These are phyloP conservation scores for Apodemus speciosus DNA, from an alignment of 2,113 vertebrate genomes.

Conservation along the genomic window DNA sequence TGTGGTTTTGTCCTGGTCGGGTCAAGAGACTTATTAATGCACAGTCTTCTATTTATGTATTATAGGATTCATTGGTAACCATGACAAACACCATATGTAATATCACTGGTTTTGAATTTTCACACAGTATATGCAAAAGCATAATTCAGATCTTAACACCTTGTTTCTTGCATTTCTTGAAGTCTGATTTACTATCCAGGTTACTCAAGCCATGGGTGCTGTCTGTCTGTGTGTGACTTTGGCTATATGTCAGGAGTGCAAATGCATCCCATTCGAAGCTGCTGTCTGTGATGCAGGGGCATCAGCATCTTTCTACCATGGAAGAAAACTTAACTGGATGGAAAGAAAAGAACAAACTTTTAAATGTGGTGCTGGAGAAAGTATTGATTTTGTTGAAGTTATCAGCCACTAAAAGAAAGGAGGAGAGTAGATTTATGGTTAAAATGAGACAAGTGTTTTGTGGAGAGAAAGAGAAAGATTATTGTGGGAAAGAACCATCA, in stretches of 20 bases:
- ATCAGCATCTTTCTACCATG: not conserved
- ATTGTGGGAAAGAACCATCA: not conserved
- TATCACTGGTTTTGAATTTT: not conserved
- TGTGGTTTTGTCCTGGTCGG: not conserved
- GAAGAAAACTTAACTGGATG: not conserved
- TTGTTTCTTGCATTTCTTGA: not conserved
- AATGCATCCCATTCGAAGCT: not conserved
- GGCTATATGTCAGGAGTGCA: not conserved
- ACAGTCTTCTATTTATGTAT: not conserved
- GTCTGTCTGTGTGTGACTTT: not conserved
- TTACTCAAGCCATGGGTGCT: not conserved
- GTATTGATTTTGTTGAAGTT: not conserved
- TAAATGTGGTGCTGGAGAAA: not conserved
- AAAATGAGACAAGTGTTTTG: slow-evolving; percentile 14
- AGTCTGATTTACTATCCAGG: not conserved
- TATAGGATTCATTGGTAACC: not conserved
- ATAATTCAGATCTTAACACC: not conserved
- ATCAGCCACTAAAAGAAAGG: not conserved
- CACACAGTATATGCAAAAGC: not conserved
- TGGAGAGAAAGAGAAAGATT: slow-evolving; percentile 41
- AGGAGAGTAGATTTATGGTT: not conserved
- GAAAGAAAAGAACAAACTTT: slow-evolving; percentile 4
- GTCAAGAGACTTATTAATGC: not conserved
- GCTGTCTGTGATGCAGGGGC: not conserved
- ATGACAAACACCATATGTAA: not conserved